phyloP scores from a whole-genome alignment of 2,113 vertebrate genomes.

The Haemorhous mexicanus region DNA sequence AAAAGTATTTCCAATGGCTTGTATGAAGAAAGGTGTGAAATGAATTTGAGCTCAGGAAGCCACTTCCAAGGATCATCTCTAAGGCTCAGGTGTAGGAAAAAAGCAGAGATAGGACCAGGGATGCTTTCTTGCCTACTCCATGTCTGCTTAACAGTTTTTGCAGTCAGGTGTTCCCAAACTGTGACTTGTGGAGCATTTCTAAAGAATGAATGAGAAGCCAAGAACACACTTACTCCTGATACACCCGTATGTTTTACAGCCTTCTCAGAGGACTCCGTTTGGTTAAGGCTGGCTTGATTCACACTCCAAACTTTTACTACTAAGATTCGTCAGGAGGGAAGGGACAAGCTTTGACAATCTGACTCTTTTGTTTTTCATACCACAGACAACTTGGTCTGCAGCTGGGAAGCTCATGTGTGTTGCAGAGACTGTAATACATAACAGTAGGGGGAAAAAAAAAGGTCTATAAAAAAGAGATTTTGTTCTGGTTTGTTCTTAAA shows the following conservation, averaged over 20 bases:
- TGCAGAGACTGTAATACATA: neutral
- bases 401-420: neutral
- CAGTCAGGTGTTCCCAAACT: neutral
- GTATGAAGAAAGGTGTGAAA: neutral
- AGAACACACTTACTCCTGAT: neutral
- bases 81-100: neutral
- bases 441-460: accelerated
- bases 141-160: neutral
- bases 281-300: neutral
- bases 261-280: neutral
- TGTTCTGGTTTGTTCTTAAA: neutral
- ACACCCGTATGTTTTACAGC: neutral
- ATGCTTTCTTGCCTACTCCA: neutral
- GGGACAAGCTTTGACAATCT: neutral
- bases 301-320: neutral
- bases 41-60: neutral
- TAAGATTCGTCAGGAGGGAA: neutral
- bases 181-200: neutral
- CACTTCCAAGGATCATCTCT: neutral
- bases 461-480: neutral
- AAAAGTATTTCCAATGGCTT: neutral
- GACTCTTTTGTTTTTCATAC: neutral
- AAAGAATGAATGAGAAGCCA: neutral
- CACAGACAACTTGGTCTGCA: neutral
- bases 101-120: neutral